Evolutionary conservation across 2,888 invertebrate species (phyloP).

Genomic region (Pyrrhia umbra): DNA sequence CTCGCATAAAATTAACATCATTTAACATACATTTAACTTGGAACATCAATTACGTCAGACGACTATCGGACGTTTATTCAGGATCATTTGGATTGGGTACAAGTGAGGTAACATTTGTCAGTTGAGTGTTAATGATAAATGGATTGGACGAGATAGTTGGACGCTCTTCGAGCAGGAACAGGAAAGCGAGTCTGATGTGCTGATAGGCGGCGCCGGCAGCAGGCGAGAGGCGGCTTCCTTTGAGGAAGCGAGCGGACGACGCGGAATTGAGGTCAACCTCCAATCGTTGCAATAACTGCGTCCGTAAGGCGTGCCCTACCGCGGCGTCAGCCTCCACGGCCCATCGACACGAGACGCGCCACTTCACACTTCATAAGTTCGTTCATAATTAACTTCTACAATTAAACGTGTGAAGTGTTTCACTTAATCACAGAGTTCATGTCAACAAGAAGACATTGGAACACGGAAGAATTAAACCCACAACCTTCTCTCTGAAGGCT

Average conservation of each 20-base stretch:
- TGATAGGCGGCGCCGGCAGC: constrained; percentile 26
- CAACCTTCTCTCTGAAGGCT: too few species aligned
- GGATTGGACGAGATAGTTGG: neutral
- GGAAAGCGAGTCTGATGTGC: neutral
- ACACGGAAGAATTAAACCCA: too few species aligned
- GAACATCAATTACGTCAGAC: too few species aligned
- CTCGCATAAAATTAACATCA: neutral
- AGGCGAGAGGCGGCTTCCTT: constrained; percentile 43
- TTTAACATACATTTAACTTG: too few species aligned
- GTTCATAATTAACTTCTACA: too few species aligned
- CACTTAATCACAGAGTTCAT: too few species aligned
- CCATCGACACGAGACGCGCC: too few species aligned
- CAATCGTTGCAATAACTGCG: constrained; percentile 46
- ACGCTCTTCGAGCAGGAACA: neutral
- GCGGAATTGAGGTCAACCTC: constrained; percentile 54
- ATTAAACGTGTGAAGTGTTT: too few species aligned
- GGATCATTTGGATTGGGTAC: neutral
- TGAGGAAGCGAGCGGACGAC: constrained; percentile 47
- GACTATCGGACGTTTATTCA: neutral
- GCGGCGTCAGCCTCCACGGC: neutral
- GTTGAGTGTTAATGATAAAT: neutral
- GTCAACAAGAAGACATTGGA: too few species aligned
- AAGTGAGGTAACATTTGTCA: neutral
- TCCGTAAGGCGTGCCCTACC: neutral
- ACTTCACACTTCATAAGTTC: too few species aligned